Percentiles rank a stretch among this genome's conserved stretches.
phyloP scores from a whole-genome alignment of 2,797 vertebrate genomes.

The Lithobates pipiens region DNA sequence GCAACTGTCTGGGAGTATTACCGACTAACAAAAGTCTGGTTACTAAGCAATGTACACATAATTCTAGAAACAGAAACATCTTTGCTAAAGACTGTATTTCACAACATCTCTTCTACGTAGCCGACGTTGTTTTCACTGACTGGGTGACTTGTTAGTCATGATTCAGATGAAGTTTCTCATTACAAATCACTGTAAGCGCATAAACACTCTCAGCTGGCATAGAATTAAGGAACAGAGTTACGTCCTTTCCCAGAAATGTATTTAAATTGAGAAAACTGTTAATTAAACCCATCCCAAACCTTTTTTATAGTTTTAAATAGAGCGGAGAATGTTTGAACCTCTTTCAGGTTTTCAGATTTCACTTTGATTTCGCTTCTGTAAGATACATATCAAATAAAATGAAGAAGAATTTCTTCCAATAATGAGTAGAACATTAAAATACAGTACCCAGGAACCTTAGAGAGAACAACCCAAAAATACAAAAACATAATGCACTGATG shows the following conservation, averaged over 20 bases:
- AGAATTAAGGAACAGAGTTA: constrained; percentile 1
- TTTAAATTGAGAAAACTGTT: background rate
- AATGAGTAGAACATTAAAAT: too few relatives aligned
- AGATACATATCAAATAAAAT: too few relatives aligned
- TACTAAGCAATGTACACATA: constrained; percentile 10
- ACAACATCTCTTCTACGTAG: constrained; percentile 4
- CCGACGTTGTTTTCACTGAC: background rate
- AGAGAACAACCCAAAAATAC: too few relatives aligned
- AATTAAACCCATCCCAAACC: too few relatives aligned
- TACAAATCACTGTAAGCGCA: background rate
- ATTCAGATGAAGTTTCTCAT: constrained; percentile 19
- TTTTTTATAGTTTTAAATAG: too few relatives aligned
- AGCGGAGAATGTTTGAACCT: too few relatives aligned
- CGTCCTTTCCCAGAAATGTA: constrained; percentile 10
- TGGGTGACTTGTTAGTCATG: constrained; percentile 3
- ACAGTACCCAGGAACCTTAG: too few relatives aligned
- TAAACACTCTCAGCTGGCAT: background rate
- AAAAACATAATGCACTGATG: too few relatives aligned
- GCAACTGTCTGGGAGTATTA: background rate
- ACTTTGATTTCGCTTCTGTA: too few relatives aligned
- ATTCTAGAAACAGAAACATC: background rate
- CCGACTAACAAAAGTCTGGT: background rate
- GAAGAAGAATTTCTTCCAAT: too few relatives aligned
- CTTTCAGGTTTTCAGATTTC: too few relatives aligned
- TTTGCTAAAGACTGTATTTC: constrained; percentile 22